Percentiles rank a stretch among this genome's conserved stretches.
These are phyloP conservation scores for Ashinkailepas kermadecensis DNA, from an alignment of 2,888 invertebrate species.

Conservation along the genomic window DNA sequence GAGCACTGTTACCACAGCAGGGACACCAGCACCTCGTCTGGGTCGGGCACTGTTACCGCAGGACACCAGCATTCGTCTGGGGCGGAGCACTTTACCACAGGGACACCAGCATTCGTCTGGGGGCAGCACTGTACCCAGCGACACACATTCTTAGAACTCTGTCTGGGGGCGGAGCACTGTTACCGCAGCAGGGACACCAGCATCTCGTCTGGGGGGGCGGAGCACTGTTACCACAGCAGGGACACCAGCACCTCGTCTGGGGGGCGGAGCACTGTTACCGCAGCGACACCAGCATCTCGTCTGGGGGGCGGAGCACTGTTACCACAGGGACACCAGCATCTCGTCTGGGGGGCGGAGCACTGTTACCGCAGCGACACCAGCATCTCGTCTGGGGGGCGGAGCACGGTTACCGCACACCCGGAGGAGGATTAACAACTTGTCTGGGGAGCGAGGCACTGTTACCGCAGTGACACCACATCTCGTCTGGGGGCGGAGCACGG, in stretches of 20 bases:
- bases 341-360: constrained; percentile 57
- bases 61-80: too few species aligned
- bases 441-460: constrained; percentile 98
- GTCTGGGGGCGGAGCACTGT: too few species aligned
- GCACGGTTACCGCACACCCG: too few species aligned
- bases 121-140: too few species aligned
- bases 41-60: constrained; percentile 32
- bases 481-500: constrained; percentile 53
- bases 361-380: constrained; percentile 78
- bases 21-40: constrained; percentile 96
- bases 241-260: constrained; percentile 60
- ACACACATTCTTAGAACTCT: too few species aligned
- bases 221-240: neutral
- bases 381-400: constrained; percentile 68
- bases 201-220: neutral
- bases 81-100: constrained; percentile 95
- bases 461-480: constrained; percentile 94
- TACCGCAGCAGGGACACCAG: neutral
- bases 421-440: too few species aligned
- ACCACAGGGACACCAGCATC: constrained; percentile 89
- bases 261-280: constrained; percentile 97
- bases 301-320: constrained; percentile 46
- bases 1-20: constrained; percentile 96
- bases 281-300: constrained; percentile 95
- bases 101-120: constrained; percentile 96